Evolutionary conservation across 92 coral and sea anemone species (phyloP).

Genomic region (Zoanthus sansibaricus): DNA sequence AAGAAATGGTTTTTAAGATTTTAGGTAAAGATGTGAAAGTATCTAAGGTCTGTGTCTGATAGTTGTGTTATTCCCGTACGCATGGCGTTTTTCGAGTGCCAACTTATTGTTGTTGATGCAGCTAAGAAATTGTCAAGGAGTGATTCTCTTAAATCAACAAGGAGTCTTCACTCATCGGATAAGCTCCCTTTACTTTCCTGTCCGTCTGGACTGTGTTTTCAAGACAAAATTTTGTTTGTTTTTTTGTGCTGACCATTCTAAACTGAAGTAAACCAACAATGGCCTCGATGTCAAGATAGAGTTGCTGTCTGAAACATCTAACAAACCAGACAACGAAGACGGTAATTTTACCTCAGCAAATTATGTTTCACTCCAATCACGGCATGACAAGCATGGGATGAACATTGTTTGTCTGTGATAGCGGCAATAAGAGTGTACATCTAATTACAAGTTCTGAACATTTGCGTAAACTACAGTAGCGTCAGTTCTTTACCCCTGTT

Average conservation of each 20-base stretch:
- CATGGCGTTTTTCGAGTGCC: constrained; percentile 24
- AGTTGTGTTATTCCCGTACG: constrained; percentile 14
- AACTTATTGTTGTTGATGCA: constrained; percentile 11
- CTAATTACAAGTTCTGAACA: constrained; percentile 13
- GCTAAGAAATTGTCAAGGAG: constrained; percentile 11
- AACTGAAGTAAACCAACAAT: constrained; percentile 23
- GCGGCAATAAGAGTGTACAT: constrained; percentile 32
- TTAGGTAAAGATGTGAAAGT: constrained; percentile 35
- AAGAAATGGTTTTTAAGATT: constrained; percentile 35
- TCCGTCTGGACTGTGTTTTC: constrained; percentile 53
- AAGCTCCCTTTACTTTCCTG: constrained; percentile 27
- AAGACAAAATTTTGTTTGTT: constrained; percentile 33
- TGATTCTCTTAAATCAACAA: constrained; percentile 18
- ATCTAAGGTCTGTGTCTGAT: constrained; percentile 10
- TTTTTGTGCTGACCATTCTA: constrained; percentile 34
- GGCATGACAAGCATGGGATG: constrained; percentile 2
- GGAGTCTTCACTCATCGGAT: constrained; percentile 31
- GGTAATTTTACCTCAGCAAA: background rate
- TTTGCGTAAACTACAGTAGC: background rate
- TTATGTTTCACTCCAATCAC: background rate
- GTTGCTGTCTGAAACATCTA: background rate
- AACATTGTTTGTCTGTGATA: constrained; percentile 40
- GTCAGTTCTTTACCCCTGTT: too few species aligned
- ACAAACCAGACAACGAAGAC: constrained; percentile 8
- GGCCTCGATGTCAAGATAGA: background rate